These are phyloP conservation scores for Tetragonula clypearis DNA, from an alignment of 1,140 invertebrate species.

Conservation along the genomic window DNA sequence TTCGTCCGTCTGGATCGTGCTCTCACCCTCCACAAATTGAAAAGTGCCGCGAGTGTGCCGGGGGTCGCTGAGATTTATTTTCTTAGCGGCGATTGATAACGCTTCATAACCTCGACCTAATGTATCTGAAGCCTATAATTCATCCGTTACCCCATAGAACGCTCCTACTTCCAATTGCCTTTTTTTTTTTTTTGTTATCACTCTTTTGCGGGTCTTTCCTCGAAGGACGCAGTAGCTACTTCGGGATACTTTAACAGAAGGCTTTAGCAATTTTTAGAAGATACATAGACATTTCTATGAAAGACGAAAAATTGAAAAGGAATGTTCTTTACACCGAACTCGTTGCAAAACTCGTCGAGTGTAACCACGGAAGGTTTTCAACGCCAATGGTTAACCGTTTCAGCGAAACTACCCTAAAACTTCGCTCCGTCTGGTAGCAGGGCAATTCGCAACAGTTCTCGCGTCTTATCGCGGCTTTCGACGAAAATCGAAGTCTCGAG, in stretches of 20 bases:
- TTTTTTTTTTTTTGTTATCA: slow-evolving; percentile 3
- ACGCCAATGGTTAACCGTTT: not conserved
- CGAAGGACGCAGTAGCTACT: too few relatives aligned
- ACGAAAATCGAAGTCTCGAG: slow-evolving; percentile 58
- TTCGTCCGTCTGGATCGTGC: not conserved
- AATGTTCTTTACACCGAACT: too few relatives aligned
- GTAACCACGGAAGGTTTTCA: not conserved
- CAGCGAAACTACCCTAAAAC: not conserved
- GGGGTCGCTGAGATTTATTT: slow-evolving; percentile 58
- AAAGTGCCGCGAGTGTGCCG: slow-evolving; percentile 21
- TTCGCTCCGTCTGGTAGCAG: not conserved
- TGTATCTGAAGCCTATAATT: slow-evolving; percentile 57
- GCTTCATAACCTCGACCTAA: slow-evolving; percentile 52
- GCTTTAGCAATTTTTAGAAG: not conserved
- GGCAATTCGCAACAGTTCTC: not conserved
- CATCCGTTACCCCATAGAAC: slow-evolving; percentile 10
- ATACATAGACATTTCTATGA: not conserved
- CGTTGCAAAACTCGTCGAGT: not conserved
- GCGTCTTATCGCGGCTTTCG: slow-evolving; percentile 58
- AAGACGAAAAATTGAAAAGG: not conserved
- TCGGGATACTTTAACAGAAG: not conserved
- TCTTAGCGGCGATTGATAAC: slow-evolving; percentile 59
- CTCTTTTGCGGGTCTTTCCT: not conserved
- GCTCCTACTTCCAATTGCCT: not conserved
- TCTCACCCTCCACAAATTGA: slow-evolving; percentile 31